Evolutionary conservation across 2,888 invertebrate species (phyloP).

Genomic region (Eudasyphora cyanicolor): DNA sequence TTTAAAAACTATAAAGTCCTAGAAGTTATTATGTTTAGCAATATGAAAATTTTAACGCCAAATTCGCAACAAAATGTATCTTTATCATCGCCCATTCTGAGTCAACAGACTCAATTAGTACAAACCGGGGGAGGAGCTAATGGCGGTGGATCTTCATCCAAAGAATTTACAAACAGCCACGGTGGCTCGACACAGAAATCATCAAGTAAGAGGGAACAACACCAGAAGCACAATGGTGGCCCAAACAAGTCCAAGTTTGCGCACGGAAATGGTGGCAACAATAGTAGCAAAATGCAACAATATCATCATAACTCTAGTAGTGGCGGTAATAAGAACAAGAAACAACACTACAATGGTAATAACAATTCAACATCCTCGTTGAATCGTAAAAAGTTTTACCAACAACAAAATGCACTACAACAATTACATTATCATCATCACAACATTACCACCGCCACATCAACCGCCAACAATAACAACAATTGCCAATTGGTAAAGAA

Average conservation of each 20-base stretch:
- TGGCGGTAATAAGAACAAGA: slow-evolving; percentile 50
- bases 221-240: slow-evolving; percentile 60
- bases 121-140: slow-evolving; percentile 45
- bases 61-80: slow-evolving; percentile 60
- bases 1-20: slow-evolving; percentile 10
- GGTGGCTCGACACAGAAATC: slow-evolving; percentile 42
- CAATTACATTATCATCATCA: slow-evolving; percentile 37
- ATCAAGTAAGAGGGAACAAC: slow-evolving; percentile 54
- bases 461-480: slow-evolving; percentile 36
- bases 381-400: slow-evolving; percentile 66
- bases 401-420: slow-evolving; percentile 34
- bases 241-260: slow-evolving; percentile 54
- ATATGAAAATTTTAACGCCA: slow-evolving; percentile 74
- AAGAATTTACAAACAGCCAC: slow-evolving; percentile 6
- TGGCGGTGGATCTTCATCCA: background rate
- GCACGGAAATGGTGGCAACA: slow-evolving; percentile 46
- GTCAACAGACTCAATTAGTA: slow-evolving; percentile 21
- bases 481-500: slow-evolving; percentile 47
- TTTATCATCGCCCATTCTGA: slow-evolving; percentile 21
- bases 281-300: slow-evolving; percentile 44
- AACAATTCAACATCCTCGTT: slow-evolving; percentile 57
- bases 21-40: slow-evolving; percentile 64
- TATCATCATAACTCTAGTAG: slow-evolving; percentile 54
- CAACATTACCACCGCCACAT: slow-evolving; percentile 38
- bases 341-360: slow-evolving; percentile 56